phyloP scores from a whole-genome alignment of 30 jellyfish, hydroid and myxozoan species.

The Aurelia sp. region DNA sequence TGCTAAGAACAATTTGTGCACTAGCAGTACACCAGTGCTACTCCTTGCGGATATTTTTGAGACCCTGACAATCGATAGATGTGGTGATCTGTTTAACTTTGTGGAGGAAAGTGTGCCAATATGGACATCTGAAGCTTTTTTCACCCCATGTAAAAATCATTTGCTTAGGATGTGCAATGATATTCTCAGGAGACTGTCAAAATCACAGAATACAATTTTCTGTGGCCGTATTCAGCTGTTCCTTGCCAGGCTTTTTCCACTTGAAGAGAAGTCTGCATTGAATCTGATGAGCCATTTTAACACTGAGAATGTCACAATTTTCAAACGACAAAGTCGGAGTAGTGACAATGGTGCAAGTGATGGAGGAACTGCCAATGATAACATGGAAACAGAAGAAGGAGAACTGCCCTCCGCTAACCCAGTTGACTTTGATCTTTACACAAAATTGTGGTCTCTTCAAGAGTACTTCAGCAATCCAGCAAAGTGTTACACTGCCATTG shows the following conservation, averaged over 20 bases:
- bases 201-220: conserved; percentile 84
- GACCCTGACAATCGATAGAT: conserved; percentile 68
- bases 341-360: conserved; percentile 56
- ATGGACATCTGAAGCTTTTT: conserved; percentile 86
- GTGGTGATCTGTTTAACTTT: conserved; percentile 85
- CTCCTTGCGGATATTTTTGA: conserved; percentile 85
- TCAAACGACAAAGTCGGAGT: conserved; percentile 48
- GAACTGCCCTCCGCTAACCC: conserved; percentile 85
- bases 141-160: conserved; percentile 84
- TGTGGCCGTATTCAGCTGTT: conserved; percentile 97
- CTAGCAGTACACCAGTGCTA: conserved; percentile 84
- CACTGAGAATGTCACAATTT: conserved; percentile 83
- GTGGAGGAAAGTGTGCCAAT: conserved; percentile 83
- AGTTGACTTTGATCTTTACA: conserved; percentile 82
- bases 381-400: conserved; percentile 84
- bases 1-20: conserved; percentile 72
- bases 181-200: conserved; percentile 87
- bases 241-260: conserved; percentile 92
- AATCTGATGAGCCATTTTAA: conserved; percentile 92
- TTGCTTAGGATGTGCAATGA: conserved; percentile 96
- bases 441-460: conserved; percentile 88
- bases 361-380: conserved; percentile 33
- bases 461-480: conserved; percentile 89
- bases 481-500: conserved; percentile 77
- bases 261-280: conserved; percentile 97